Base-by-base conservation (phyloP, 2,888 invertebrate genomes). In the Oconnorella tubifera region DNA sequence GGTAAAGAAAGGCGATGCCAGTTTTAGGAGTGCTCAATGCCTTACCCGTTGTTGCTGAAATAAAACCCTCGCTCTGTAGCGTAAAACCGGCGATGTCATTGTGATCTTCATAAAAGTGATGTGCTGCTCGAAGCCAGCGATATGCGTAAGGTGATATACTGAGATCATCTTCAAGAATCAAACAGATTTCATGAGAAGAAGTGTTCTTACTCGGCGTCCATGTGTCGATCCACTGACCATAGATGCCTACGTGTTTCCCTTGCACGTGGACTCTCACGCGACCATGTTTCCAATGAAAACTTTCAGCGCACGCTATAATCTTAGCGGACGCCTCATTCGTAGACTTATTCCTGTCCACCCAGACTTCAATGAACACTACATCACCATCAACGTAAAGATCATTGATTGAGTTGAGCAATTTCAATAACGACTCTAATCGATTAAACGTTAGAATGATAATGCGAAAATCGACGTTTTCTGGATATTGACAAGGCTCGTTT, bases 161-260 rank as follows among this genome's bases (percentile, higher is more conserved):
- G 10, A 76, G 19, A 62, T 77, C 77, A 57, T 77, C 77, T 51
- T 77, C 76, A 3, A 77, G 59, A 32, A 77, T 72, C 0, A 77
- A n/a, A 58, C 33, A 19, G 33, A 28, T 10, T 28, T n/a, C n/a
- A 32, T 33, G 10, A n/a, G n/a, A n/a, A n/a, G n/a, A n/a, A n/a
- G n/a, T n/a, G n/a, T n/a, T n/a, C n/a, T n/a, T n/a, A n/a, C n/a
- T 58, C 0, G 75, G 74, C 28, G 68, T 64, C 77, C 77, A 77
- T 0, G 75, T 75, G 2, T 65, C 53, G 14, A 69, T 55, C 72
- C 72, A 72, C 56, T 72, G 72, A 10, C 71, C 72, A 6, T 60
- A 29, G 29, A 72, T 60, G 33, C 69, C 69, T 2, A 62, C 71
- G 40, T 71, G 68, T 6, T 50, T 49, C 3, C 60, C 33, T 6